Conservation (phyloP, 2,888 invertebrate species). For the Panopea generosa region DNA sequence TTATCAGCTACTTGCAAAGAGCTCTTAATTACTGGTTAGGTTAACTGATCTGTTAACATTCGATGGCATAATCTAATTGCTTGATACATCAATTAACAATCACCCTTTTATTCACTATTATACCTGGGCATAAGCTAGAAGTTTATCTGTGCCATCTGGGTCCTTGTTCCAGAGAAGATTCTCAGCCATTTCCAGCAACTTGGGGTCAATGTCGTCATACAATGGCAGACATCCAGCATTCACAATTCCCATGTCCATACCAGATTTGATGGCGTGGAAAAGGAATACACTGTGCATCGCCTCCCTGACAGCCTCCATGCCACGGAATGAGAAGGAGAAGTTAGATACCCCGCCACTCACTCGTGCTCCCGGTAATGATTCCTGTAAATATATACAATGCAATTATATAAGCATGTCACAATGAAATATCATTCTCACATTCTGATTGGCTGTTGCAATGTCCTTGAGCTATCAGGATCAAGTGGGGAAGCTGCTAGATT, state of each 20-base stretch:
- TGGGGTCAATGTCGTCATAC: slow-evolving; percentile 87
- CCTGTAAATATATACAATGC: slow-evolving; percentile 76
- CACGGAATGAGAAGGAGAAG: slow-evolving; percentile 88
- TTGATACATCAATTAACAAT: too few relatives aligned
- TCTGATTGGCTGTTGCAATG: too few relatives aligned
- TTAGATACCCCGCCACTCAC: slow-evolving; percentile 88
- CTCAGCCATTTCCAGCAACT: slow-evolving; percentile 86
- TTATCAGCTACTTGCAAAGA: too few relatives aligned
- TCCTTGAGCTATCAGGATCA: too few relatives aligned
- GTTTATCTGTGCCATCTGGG: slow-evolving; percentile 86
- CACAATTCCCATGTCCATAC: slow-evolving; percentile 88
- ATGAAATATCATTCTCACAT: too few relatives aligned
- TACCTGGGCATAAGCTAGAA: slow-evolving; percentile 86
- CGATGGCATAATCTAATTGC: too few relatives aligned
- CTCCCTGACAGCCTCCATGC: slow-evolving; percentile 87
- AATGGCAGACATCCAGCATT: slow-evolving; percentile 88
- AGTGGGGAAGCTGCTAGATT: too few relatives aligned
- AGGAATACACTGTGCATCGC: slow-evolving; percentile 88
- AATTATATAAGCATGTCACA: too few relatives aligned
- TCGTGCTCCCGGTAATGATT: slow-evolving; percentile 86
- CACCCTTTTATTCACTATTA: slow-evolving; percentile 1
- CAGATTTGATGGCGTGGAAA: slow-evolving; percentile 87
- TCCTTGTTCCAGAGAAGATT: slow-evolving; percentile 87
- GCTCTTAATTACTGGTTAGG: too few relatives aligned
- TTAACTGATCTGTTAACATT: too few relatives aligned